Evolutionary conservation across 2,888 invertebrate genomes (phyloP).

Genomic region (Cremastobaeus sp.): DNA sequence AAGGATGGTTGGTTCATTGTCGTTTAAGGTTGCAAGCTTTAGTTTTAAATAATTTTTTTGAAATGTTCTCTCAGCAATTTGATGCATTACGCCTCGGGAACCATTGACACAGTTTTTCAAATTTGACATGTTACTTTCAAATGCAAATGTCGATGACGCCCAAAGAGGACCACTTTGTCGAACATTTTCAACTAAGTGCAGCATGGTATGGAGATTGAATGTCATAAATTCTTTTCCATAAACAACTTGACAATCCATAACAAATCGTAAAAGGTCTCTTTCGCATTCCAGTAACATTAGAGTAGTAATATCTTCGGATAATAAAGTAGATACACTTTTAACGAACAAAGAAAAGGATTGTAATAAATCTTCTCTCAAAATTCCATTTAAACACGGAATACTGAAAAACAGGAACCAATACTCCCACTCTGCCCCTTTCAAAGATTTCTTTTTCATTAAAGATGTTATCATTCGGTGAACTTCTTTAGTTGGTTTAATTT

Average conservation of each 20-base stretch:
- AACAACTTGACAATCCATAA: constrained; percentile 34
- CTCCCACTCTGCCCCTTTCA: neutral
- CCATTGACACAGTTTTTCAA: constrained; percentile 31
- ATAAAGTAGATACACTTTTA: constrained; percentile 14
- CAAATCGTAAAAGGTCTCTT: constrained; percentile 35
- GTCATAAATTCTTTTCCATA: constrained; percentile 48
- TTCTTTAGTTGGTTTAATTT: neutral
- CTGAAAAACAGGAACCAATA: neutral
- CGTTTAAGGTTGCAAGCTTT: neutral
- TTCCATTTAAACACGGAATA: constrained; percentile 5
- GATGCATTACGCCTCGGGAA: constrained; percentile 26
- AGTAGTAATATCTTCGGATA: too few relatives aligned
- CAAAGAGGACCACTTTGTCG: constrained; percentile 49
- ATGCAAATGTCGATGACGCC: constrained; percentile 54
- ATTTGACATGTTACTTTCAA: constrained; percentile 32
- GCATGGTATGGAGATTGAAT: constrained; percentile 47
- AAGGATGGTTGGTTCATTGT: too few relatives aligned
- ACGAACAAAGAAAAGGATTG: constrained; percentile 8
- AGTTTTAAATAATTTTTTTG: neutral
- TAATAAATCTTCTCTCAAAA: neutral
- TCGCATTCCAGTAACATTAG: constrained; percentile 45
- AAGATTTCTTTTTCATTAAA: neutral
- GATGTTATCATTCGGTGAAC: neutral
- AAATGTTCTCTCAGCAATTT: constrained; percentile 2
- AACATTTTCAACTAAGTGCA: constrained; percentile 38